A percentile compares a stretch with the other conserved stretches of the same genome.
Evolutionary conservation across 2,797 vertebrate genomes (phyloP).

Genomic region (Labeo calbasu): DNA sequence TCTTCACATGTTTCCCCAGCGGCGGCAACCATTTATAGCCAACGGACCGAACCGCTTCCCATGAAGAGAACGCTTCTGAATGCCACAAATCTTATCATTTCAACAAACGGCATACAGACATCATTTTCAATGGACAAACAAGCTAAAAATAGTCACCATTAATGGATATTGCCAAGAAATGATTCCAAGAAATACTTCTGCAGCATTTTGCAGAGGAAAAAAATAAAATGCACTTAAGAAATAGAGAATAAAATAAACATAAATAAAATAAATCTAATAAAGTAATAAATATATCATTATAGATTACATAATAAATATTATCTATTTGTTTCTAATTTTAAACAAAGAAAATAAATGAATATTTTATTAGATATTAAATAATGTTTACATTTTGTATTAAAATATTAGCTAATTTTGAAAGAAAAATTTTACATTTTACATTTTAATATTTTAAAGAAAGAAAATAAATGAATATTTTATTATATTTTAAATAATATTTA

Average conservation of each 20-base stretch:
- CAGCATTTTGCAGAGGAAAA: not conserved
- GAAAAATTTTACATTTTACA: too few species aligned
- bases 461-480: not conserved
- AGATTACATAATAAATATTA: not conserved
- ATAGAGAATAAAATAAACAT: not conserved
- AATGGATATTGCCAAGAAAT: not conserved
- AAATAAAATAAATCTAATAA: not conserved
- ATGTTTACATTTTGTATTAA: too few species aligned
- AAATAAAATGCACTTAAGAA: not conserved
- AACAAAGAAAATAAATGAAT: not conserved
- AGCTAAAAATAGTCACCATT: not conserved
- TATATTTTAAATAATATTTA: not conserved
- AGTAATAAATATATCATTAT: not conserved
- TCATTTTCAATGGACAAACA: not conserved
- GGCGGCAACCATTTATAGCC: slow-evolving; percentile 72
- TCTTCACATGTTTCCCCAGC: slow-evolving; percentile 73
- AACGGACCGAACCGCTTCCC: slow-evolving; percentile 48
- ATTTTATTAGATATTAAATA: not conserved
- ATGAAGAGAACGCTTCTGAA: slow-evolving; percentile 13
- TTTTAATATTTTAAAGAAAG: not conserved
- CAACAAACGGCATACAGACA: not conserved
- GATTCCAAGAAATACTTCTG: not conserved
- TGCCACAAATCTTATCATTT: not conserved
- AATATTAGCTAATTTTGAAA: too few species aligned
- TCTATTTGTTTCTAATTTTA: not conserved